Evolutionary conservation across 1,140 invertebrate species (phyloP).

Genomic region (Drosophila pallidifrons): DNA sequence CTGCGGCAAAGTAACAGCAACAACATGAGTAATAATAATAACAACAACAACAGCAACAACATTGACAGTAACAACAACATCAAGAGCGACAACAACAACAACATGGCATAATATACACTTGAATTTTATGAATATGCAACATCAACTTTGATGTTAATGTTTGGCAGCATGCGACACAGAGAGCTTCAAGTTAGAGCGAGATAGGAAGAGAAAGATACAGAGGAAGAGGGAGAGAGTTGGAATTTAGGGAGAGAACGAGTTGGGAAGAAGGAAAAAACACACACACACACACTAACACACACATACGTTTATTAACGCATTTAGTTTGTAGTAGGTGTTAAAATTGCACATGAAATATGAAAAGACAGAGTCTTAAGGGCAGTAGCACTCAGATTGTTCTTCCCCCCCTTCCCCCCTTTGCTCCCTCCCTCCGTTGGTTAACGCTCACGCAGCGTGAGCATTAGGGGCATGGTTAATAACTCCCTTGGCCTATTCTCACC

Average conservation of each 20-base stretch:
- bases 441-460: background rate
- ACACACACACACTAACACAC: constrained; percentile 25
- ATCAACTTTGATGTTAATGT: constrained; percentile 68
- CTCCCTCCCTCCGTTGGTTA: background rate
- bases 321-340: constrained; percentile 78
- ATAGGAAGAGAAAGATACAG: background rate
- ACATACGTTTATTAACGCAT: constrained; percentile 61
- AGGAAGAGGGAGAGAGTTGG: background rate
- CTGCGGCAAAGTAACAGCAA: constrained; percentile 43
- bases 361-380: constrained; percentile 65
- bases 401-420: background rate
- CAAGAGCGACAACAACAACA: constrained; percentile 8
- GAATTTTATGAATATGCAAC: constrained; percentile 74
- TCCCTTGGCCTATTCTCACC: constrained; percentile 44
- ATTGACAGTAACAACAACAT: constrained; percentile 9
- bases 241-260: constrained; percentile 3
- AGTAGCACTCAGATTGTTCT: constrained; percentile 4
- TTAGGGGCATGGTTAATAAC: constrained; percentile 31
- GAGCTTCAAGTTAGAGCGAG: background rate
- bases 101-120: constrained; percentile 33
- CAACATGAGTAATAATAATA: constrained; percentile 21
- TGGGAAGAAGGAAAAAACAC: background rate
- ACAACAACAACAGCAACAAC: background rate
- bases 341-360: constrained; percentile 81
- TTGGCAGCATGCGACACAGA: constrained; percentile 47